phyloP scores from a whole-genome alignment of 37 sponge, comb jelly and placozoan genomes.

The Oopsacas minuta region DNA sequence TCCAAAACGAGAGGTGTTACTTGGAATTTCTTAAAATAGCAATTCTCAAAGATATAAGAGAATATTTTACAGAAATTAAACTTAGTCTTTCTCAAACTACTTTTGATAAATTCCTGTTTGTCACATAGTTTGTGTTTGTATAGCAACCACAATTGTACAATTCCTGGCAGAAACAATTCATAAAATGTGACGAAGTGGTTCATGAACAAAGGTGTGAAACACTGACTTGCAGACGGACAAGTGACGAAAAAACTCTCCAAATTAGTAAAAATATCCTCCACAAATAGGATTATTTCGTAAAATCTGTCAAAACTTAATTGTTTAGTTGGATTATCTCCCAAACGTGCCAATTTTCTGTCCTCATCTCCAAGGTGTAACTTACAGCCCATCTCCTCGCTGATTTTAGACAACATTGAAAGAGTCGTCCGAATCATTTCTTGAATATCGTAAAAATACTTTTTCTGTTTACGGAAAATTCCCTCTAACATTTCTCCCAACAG shows the following conservation, averaged over 20 bases:
- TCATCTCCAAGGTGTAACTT: not conserved
- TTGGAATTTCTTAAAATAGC: not conserved
- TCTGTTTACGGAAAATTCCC: not conserved
- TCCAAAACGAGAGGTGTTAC: not conserved
- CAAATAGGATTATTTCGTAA: not conserved
- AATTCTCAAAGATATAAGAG: not conserved
- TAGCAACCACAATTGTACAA: not conserved
- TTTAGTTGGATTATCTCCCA: not conserved
- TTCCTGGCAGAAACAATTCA: not conserved
- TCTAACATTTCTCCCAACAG: not conserved
- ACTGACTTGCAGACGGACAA: not conserved
- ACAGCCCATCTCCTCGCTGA: not conserved
- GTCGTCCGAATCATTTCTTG: constrained; percentile 7
- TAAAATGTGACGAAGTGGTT: not conserved
- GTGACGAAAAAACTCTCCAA: not conserved
- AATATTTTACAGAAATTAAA: not conserved
- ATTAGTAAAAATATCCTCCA: not conserved
- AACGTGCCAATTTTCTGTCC: not conserved
- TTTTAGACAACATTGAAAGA: not conserved
- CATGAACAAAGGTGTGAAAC: not conserved
- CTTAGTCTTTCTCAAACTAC: not conserved
- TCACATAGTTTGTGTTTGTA: not conserved
- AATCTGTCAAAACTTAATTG: not conserved
- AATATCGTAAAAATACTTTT: constrained; percentile 6
- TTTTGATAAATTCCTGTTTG: not conserved